These are phyloP conservation scores for Vultur gryphus DNA, from an alignment of 2,797 vertebrate species.

Conservation along the genomic window DNA sequence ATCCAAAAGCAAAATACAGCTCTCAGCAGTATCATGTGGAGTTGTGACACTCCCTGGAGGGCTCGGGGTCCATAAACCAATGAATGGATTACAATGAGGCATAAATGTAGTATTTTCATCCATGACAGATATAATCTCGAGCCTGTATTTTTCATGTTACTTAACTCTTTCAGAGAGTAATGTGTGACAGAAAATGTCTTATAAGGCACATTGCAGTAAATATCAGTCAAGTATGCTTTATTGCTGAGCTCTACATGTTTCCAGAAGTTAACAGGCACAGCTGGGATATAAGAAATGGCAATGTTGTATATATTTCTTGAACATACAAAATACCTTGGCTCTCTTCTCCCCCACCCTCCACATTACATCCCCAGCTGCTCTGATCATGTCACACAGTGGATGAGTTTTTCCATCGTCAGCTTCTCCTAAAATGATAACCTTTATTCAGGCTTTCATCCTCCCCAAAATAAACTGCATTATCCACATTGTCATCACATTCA, in stretches of 20 bases:
- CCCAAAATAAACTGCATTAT: constrained; percentile 17
- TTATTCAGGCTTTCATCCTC: constrained; percentile 14
- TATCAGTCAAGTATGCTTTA: constrained; percentile 52
- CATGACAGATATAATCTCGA: constrained; percentile 53
- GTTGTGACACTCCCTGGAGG: constrained; percentile 48
- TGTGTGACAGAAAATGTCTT: constrained; percentile 54
- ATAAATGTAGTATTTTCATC: constrained; percentile 61
- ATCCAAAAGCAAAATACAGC: constrained; percentile 54
- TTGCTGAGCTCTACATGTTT: constrained; percentile 57
- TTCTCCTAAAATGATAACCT: constrained; percentile 50
- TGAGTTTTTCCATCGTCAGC: constrained; percentile 39
- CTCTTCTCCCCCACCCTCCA: neutral
- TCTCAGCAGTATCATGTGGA: constrained; percentile 57
- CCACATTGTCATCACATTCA: neutral
- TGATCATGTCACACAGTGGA: constrained; percentile 21
- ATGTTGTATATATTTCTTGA: constrained; percentile 54
- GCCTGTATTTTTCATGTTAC: constrained; percentile 44
- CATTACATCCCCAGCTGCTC: constrained; percentile 51
- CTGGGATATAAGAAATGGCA: constrained; percentile 50
- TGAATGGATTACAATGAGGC: constrained; percentile 62
- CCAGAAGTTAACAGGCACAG: constrained; percentile 57
- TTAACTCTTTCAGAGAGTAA: constrained; percentile 64
- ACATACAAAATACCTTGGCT: constrained; percentile 54
- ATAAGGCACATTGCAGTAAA: constrained; percentile 31
- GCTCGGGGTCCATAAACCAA: constrained; percentile 50